A percentile compares a stretch with the other conserved stretches of the same genome.
phyloP scores from a whole-genome alignment of 1,140 invertebrate species.

The Sarcophaga peregrina region DNA sequence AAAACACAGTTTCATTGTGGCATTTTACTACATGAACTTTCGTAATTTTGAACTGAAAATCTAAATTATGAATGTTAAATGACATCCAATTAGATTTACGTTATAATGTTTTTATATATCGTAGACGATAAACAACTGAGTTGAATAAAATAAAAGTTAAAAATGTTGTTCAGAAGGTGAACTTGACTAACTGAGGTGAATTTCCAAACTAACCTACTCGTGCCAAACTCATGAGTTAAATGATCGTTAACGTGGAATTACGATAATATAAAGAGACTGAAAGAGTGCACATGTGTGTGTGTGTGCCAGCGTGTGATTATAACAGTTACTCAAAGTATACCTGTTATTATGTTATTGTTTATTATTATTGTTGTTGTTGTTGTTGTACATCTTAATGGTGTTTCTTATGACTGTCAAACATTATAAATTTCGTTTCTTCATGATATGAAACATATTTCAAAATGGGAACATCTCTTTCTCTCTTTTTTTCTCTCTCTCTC shows the following conservation, averaged over 20 bases:
- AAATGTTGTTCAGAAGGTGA: conserved; percentile 14
- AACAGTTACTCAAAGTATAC: too few species aligned
- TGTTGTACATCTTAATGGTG: neutral
- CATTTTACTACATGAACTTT: too few species aligned
- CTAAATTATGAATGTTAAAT: too few species aligned
- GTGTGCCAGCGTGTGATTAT: too few species aligned
- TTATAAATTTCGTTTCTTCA: too few species aligned
- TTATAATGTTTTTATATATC: neutral
- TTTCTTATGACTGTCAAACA: conserved; percentile 40
- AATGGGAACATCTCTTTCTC: conserved; percentile 37
- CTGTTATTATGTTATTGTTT: neutral
- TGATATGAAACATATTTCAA: conserved; percentile 38
- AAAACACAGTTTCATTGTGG: too few species aligned
- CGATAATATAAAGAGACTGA: neutral
- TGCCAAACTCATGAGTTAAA: neutral
- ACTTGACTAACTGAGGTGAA: neutral
- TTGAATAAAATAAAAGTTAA: neutral
- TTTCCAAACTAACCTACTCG: neutral
- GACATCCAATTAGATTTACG: neutral
- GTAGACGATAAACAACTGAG: conserved; percentile 15
- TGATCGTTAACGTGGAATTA: neutral
- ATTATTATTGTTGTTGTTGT: neutral
- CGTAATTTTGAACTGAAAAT: too few species aligned
- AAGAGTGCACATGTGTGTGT: neutral
- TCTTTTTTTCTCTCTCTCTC: neutral